These are phyloP conservation scores for Pseudopleuronectes americanus DNA, from an alignment of 2,797 vertebrate species.

Conservation along the genomic window DNA sequence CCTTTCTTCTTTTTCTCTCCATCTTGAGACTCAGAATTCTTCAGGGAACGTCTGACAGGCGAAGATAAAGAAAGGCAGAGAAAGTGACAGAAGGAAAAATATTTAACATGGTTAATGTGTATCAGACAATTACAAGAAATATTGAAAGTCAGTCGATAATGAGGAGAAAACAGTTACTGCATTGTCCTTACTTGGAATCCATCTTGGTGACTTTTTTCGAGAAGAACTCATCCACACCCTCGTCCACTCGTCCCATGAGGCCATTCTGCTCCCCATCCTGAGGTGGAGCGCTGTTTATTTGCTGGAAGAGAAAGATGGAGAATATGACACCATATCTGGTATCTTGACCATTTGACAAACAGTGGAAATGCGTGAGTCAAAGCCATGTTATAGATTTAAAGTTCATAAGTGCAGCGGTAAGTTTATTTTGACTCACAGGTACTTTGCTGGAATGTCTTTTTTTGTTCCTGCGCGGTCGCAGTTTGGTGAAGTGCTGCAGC, in stretches of 20 bases:
- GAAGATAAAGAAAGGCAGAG: background rate
- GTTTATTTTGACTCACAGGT: conserved; percentile 84
- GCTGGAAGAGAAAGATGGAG: conserved; percentile 56
- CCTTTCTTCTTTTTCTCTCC: conserved; percentile 92
- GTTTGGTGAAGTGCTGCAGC: conserved; percentile 96
- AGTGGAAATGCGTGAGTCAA: background rate
- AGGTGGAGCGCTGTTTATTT: conserved; percentile 83
- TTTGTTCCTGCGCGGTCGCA: conserved; percentile 93
- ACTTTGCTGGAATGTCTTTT: conserved; percentile 92
- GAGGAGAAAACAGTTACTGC: background rate
- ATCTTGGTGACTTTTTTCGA: conserved; percentile 96
- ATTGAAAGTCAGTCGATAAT: background rate
- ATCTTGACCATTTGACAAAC: background rate
- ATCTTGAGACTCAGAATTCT: conserved; percentile 88
- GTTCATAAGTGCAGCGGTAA: background rate
- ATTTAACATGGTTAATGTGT: background rate
- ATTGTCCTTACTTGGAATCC: conserved; percentile 87
- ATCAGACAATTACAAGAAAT: background rate
- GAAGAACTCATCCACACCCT: conserved; percentile 98
- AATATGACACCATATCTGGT: background rate
- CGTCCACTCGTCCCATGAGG: conserved; percentile 95
- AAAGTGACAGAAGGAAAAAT: background rate
- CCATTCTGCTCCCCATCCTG: conserved; percentile 96
- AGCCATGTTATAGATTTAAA: background rate
- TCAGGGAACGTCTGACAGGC: conserved; percentile 83